These are phyloP conservation scores for Rhadinocentrus ornatus DNA, from an alignment of 2,797 vertebrate species.

Conservation along the genomic window DNA sequence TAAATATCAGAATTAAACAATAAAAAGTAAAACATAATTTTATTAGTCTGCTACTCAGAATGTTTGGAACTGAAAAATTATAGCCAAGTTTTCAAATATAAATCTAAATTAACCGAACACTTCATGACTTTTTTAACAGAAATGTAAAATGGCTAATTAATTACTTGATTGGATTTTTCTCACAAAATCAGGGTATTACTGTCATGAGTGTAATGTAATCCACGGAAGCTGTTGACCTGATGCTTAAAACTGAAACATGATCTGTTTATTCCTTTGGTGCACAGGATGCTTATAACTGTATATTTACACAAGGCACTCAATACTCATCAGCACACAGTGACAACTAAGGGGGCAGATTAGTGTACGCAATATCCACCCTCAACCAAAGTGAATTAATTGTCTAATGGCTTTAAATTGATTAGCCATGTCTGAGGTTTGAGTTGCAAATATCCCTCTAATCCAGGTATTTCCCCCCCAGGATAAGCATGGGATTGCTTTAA, in stretches of 20 bases:
- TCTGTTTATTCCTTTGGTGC: conserved; percentile 46
- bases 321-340: conserved; percentile 75
- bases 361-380: conserved; percentile 72
- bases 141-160: too few relatives aligned
- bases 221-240: conserved; percentile 39
- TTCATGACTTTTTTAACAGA: too few relatives aligned
- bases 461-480: conserved; percentile 78
- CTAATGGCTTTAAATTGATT: conserved; percentile 83
- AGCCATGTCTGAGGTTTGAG: conserved; percentile 76
- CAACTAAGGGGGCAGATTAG: conserved; percentile 71
- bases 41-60: too few relatives aligned
- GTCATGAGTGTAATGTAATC: conserved; percentile 27
- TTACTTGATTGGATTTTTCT: not conserved
- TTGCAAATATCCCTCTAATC: conserved; percentile 82
- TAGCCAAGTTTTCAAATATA: too few relatives aligned
- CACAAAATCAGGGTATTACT: not conserved
- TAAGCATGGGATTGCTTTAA: conserved; percentile 81
- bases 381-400: conserved; percentile 80
- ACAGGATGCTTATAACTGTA: conserved; percentile 48
- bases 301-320: conserved; percentile 68
- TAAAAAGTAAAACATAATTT: too few relatives aligned
- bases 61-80: too few relatives aligned
- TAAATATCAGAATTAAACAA: too few relatives aligned
- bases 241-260: conserved; percentile 22
- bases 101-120: too few relatives aligned